Evolutionary conservation across 2,113 vertebrate genomes (phyloP).

Genomic region (Campylorhamphus procurvoides): DNA sequence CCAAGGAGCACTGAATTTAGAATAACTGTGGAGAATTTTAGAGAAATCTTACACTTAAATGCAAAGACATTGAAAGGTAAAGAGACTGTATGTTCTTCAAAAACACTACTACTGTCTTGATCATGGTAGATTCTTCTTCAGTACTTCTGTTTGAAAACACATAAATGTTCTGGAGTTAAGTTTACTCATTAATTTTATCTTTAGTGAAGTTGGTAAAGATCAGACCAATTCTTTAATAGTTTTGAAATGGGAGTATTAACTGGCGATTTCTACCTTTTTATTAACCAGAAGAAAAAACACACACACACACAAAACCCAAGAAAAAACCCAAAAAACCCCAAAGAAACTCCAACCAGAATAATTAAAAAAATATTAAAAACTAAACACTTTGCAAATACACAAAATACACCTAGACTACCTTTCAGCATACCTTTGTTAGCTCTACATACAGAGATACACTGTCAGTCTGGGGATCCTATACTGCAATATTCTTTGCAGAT

Average conservation of each 20-base stretch:
- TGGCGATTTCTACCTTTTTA: not conserved
- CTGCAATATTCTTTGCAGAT: not conserved
- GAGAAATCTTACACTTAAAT: slow-evolving; percentile 3
- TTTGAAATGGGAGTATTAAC: not conserved
- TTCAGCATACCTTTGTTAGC: not conserved
- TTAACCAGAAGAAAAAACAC: not conserved
- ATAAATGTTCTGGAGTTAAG: not conserved
- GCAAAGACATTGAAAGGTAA: not conserved
- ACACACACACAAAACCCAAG: not conserved
- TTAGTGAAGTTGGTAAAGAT: not conserved
- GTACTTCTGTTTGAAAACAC: not conserved
- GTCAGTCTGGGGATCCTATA: not conserved
- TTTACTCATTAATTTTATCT: not conserved
- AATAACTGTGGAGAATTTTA: slow-evolving; percentile 32
- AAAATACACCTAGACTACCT: not conserved
- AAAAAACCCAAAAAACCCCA: not conserved
- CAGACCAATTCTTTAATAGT: not conserved
- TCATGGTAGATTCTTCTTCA: not conserved
- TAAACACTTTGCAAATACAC: not conserved
- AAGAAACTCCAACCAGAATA: not conserved
- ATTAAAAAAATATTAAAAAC: not conserved
- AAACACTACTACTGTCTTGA: not conserved
- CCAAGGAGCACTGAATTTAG: slow-evolving; percentile 36
- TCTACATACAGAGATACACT: rapidly evolving
- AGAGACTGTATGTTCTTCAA: not conserved